phyloP scores from a whole-genome alignment of 2,888 invertebrate species.

The Drosophila anomalata region DNA sequence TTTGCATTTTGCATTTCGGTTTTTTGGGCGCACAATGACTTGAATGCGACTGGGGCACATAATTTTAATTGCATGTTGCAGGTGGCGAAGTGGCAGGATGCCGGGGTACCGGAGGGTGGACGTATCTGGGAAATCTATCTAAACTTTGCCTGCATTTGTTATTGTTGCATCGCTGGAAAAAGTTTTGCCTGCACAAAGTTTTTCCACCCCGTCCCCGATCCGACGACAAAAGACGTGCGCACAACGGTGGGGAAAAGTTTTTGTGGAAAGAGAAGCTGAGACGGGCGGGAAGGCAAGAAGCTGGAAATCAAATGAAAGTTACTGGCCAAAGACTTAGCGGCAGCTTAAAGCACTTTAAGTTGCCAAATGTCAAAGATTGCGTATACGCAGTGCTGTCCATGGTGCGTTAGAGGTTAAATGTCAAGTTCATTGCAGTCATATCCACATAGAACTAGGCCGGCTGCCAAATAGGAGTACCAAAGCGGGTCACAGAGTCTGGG shows the following conservation, averaged over 20 bases:
- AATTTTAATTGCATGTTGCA: slow-evolving; percentile 56
- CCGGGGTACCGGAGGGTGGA: background rate
- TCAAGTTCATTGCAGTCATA: slow-evolving; percentile 51
- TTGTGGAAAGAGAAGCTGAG: slow-evolving; percentile 11
- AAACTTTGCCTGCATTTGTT: slow-evolving; percentile 66
- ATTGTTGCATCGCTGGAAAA: slow-evolving; percentile 59
- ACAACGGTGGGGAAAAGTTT: slow-evolving; percentile 26
- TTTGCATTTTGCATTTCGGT: slow-evolving; percentile 46
- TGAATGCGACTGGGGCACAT: slow-evolving; percentile 36
- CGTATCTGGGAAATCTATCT: slow-evolving; percentile 31
- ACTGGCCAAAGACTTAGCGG: slow-evolving; percentile 44
- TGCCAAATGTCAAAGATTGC: slow-evolving; percentile 60
- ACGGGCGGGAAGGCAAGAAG: slow-evolving; percentile 11
- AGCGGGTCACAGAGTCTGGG: no score
- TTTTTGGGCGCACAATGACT: slow-evolving; percentile 7
- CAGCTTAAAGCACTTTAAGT: slow-evolving; percentile 68
- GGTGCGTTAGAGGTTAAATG: slow-evolving; percentile 53
- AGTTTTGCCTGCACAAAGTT: slow-evolving; percentile 50
- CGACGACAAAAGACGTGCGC: slow-evolving; percentile 28
- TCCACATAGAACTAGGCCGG: background rate
- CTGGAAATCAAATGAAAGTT: slow-evolving; percentile 49
- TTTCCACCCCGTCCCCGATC: slow-evolving; percentile 23
- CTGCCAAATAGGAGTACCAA: slow-evolving; percentile 1
- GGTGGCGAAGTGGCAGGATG: slow-evolving; percentile 50
- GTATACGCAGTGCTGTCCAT: slow-evolving; percentile 55